Base-by-base conservation (phyloP, 2,113 vertebrate genomes). In the Austrofundulus limnaeus region DNA sequence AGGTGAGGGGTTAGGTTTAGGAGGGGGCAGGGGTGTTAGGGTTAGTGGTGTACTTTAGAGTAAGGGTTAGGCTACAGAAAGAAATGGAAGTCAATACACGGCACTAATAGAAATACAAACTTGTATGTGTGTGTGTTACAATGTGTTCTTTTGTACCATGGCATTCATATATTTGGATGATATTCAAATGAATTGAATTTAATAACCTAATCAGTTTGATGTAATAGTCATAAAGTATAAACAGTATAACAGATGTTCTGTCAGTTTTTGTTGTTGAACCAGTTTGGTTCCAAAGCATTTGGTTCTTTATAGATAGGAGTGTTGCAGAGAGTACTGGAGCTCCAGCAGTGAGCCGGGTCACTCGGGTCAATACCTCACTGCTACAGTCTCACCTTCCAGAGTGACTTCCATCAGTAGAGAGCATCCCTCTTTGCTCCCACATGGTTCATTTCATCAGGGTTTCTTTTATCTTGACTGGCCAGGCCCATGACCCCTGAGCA, bases 401-500 rank as follows among this genome's bases (percentile, higher is more conserved):
- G 70, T 74, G 80, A 82, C 84, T 68, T 80, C 81, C 83, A 77
- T 87, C 86, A 87, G 72, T 34, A 14, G 63, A 70, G 69, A 72
- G 83, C 77, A 84, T 77, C 69, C 34, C 79, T 78, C 70, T 77
- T 81, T 75, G 75, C 80, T 82, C 81, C 78, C 70, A 69, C 72
- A 83, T 53, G 82, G 34, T 87, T 91, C 80, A 87, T 87, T 86
- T 89, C 89, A 86, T 88, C 80, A 78, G 75, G 80, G 77, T 77
- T 64, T 78, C 83, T 88, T 91, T 92, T 90, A 91, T 91, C 89
- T 91, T 83, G 78, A 87, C 85, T 72, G 82, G 75, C 87, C 89
- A 92, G 89, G 72, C 82, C 77, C 82, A 73, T 87, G 83, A 90
- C 88, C 80, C 83, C 56, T 41, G 70, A 82, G 83, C 77, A 60